Percentiles rank a stretch among this genome's conserved stretches.
phyloP scores from a whole-genome alignment of 2,888 invertebrate species.

The Rhaphigaster nebulosa region DNA sequence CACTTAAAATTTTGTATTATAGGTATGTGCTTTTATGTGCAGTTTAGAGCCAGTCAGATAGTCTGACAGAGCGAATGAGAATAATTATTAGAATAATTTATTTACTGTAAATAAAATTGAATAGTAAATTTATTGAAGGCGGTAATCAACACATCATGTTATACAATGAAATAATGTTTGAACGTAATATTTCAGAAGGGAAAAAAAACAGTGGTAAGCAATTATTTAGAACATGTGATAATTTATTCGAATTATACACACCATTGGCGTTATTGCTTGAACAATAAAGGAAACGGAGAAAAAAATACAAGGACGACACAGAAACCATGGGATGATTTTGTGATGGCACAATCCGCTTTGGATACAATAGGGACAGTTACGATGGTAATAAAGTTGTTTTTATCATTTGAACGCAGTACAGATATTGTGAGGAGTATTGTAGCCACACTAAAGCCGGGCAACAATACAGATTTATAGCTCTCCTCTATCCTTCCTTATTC shows the following conservation, averaged over 20 bases:
- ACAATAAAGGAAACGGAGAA: background rate
- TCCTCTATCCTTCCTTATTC: background rate
- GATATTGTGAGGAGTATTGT: background rate
- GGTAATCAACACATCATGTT: too few relatives aligned
- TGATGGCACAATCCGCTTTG: background rate
- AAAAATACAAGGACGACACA: background rate
- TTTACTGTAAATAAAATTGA: too few relatives aligned
- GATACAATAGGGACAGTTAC: background rate
- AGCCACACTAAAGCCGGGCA: background rate
- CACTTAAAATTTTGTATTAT: too few relatives aligned
- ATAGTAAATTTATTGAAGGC: too few relatives aligned
- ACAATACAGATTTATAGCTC: background rate
- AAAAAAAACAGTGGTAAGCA: too few relatives aligned
- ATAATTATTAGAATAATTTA: too few relatives aligned
- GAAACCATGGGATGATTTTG: too few relatives aligned
- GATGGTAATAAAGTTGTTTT: background rate
- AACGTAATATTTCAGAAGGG: too few relatives aligned
- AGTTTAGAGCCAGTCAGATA: too few relatives aligned
- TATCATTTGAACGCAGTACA: background rate
- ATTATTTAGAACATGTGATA: background rate
- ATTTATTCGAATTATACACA: background rate
- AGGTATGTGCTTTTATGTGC: too few relatives aligned
- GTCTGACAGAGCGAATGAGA: too few relatives aligned
- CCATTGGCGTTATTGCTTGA: background rate
- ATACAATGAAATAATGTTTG: too few relatives aligned